phyloP scores from a whole-genome alignment of 2,797 vertebrate genomes.

The Acrossocheilus fasciatus region DNA sequence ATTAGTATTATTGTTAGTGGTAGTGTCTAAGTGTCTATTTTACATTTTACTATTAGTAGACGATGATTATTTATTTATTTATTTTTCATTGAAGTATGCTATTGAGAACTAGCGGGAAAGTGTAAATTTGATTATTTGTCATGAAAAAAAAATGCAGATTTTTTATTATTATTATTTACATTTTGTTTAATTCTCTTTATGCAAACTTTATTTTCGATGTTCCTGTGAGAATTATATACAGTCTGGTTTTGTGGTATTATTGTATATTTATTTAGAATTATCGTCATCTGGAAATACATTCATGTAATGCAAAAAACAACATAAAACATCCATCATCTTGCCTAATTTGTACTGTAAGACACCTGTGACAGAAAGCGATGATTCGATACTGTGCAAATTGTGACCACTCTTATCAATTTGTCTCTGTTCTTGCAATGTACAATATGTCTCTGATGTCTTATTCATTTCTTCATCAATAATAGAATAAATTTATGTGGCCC shows the following conservation, averaged over 20 bases:
- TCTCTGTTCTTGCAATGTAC: not conserved
- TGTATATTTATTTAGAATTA: not conserved
- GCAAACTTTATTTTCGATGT: not conserved
- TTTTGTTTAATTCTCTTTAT: not conserved
- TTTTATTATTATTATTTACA: not conserved
- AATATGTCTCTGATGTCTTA: not conserved
- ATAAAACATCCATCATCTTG: no score
- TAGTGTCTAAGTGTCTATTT: not conserved
- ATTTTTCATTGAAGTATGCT: no score
- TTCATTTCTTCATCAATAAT: conserved; percentile 5
- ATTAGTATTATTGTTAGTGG: not conserved
- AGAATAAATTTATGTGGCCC: not conserved
- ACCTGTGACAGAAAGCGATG: not conserved
- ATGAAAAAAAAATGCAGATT: no score
- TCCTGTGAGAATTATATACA: not conserved
- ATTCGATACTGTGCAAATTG: not conserved
- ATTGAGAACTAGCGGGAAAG: not conserved
- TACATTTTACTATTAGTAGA: no score
- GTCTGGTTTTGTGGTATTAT: not conserved
- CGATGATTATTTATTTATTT: no score
- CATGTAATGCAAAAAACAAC: no score
- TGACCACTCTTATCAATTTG: not conserved
- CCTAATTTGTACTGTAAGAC: not conserved
- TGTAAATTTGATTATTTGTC: not conserved
- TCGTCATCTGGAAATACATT: no score